A percentile compares a stretch with the other conserved stretches of the same genome.
phyloP scores from a whole-genome alignment of 2,797 vertebrate species.

The Lindbergichthys nudifrons region DNA sequence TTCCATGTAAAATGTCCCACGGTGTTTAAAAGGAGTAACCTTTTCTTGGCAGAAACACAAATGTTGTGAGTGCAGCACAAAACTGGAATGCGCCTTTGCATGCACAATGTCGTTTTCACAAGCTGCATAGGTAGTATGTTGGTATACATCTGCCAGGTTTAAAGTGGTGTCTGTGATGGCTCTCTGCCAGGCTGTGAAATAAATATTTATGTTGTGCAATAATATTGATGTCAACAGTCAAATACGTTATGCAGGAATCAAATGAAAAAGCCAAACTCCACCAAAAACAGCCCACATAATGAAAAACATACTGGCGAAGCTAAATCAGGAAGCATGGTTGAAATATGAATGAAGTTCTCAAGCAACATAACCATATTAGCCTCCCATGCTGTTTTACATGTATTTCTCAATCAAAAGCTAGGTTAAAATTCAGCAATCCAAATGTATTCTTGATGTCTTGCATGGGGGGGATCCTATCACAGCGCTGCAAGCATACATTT shows the following conservation, averaged over 20 bases:
- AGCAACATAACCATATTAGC: background rate
- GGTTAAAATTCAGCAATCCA: constrained; percentile 7
- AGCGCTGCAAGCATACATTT: constrained; percentile 13
- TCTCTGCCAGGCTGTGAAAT: constrained; percentile 47
- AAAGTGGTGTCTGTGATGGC: constrained; percentile 20
- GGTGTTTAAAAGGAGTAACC: constrained; percentile 32
- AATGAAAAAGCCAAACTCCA: constrained; percentile 37
- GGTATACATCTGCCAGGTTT: constrained; percentile 30
- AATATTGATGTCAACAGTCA: constrained; percentile 66
- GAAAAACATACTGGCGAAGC: constrained; percentile 26
- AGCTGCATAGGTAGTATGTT: constrained; percentile 33
- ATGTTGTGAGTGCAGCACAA: constrained; percentile 21
- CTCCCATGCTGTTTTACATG: background rate
- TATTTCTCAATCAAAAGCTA: constrained; percentile 16
- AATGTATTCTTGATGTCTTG: constrained; percentile 8
- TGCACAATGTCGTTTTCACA: constrained; percentile 27
- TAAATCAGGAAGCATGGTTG: constrained; percentile 12
- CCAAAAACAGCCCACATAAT: constrained; percentile 45
- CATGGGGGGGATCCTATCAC: background rate
- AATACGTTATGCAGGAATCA: constrained; percentile 61
- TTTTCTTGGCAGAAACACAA: constrained; percentile 18
- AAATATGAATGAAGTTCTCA: constrained; percentile 7
- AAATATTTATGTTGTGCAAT: constrained; percentile 66
- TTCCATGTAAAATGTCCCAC: constrained; percentile 19
- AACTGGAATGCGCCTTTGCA: constrained; percentile 27